Conservation (phyloP, 2,888 invertebrate species). For the Chelonus formosanus region DNA sequence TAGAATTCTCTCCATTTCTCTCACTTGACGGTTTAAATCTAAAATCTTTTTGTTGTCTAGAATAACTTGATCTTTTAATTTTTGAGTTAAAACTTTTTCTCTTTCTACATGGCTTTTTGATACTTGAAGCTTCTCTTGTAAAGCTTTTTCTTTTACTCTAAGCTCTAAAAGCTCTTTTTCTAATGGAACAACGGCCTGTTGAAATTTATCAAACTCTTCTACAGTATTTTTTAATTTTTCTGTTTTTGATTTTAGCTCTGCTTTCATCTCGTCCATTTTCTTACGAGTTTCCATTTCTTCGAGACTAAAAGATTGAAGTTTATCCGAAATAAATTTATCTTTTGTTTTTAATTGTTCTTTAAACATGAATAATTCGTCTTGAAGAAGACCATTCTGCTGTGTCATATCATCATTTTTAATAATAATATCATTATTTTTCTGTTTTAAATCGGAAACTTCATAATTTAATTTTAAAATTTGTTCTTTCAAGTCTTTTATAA, state of each 20-base stretch:
- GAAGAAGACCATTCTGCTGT: conserved; percentile 57
- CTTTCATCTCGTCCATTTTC: conserved; percentile 56
- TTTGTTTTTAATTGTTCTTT: conserved; percentile 60
- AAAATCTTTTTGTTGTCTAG: conserved; percentile 70
- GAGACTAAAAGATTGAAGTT: conserved; percentile 55
- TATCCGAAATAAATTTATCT: conserved; percentile 58
- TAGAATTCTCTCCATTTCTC: conserved; percentile 84
- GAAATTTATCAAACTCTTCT: conserved; percentile 55
- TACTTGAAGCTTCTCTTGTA: conserved; percentile 54
- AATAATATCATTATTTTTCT: conserved; percentile 53
- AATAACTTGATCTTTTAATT: conserved; percentile 61
- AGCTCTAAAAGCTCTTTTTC: conserved; percentile 59
- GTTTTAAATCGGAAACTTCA: conserved; percentile 53
- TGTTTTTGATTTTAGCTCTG: conserved; percentile 57
- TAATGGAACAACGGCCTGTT: conserved; percentile 52
- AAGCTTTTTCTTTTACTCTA: conserved; percentile 50
- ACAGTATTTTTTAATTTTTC: conserved; percentile 55
- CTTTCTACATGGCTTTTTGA: conserved; percentile 57
- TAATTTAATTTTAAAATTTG: conserved; percentile 53
- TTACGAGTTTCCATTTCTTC: conserved; percentile 55
- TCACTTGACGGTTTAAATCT: conserved; percentile 81
- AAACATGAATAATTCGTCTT: conserved; percentile 58
- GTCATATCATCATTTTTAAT: conserved; percentile 55
- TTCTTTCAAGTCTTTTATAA: conserved; percentile 57
- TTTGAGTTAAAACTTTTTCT: conserved; percentile 58